Evolutionary conservation across 2,888 invertebrate species (phyloP).

Genomic region (Sthenelais limicola): DNA sequence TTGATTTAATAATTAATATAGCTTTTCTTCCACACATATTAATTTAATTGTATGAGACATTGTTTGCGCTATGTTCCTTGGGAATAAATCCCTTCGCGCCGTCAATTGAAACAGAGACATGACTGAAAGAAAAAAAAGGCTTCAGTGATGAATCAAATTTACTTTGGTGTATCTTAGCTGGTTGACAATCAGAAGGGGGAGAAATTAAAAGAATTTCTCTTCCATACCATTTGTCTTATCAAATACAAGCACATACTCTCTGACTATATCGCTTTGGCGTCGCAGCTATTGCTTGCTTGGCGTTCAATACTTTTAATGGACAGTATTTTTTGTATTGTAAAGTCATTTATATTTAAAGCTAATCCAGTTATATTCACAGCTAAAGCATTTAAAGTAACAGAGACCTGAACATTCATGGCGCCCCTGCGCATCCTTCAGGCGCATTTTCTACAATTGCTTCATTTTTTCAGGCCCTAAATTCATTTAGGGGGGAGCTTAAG

Average conservation of each 20-base stretch:
- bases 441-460: conserved; percentile 36
- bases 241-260: conserved; percentile 27
- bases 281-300: no score
- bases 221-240: conserved; percentile 11
- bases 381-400: conserved; percentile 38
- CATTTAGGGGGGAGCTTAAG: conserved; percentile 24
- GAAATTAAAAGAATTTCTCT: conserved; percentile 10
- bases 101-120: background rate
- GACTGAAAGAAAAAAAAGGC: background rate
- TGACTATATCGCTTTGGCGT: conserved; percentile 24
- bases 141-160: conserved; percentile 29
- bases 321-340: conserved; percentile 3
- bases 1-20: conserved; percentile 37
- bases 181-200: conserved; percentile 25
- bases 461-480: conserved; percentile 30
- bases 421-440: conserved; percentile 23
- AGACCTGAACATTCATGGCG: conserved; percentile 7
- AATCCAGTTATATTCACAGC: conserved; percentile 31
- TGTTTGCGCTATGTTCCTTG: conserved; percentile 21
- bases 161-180: conserved; percentile 25
- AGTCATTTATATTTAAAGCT: conserved; percentile 39
- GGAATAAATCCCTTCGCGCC: conserved; percentile 22
- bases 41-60: conserved; percentile 27
- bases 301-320: conserved; percentile 31
- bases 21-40: conserved; percentile 34